Conservation (phyloP, 2,113 vertebrate species). For the Ia io region DNA sequence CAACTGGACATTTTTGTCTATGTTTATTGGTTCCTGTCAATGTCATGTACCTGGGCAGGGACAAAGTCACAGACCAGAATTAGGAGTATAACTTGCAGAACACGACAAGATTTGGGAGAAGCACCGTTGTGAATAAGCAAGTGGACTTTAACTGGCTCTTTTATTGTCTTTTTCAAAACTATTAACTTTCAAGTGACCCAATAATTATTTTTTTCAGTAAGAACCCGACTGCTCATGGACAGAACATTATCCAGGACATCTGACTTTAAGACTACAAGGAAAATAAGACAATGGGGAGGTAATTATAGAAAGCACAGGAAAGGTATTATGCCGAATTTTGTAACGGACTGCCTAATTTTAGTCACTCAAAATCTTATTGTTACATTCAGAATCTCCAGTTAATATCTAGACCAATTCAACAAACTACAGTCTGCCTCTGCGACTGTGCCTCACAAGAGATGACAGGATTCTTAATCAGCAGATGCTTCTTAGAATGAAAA, state of each 20-base stretch:
- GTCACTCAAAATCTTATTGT: background rate
- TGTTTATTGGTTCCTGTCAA: background rate
- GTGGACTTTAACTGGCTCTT: background rate
- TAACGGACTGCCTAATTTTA: slow-evolving; percentile 13
- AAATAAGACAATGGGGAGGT: background rate
- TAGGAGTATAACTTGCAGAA: background rate
- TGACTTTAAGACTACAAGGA: background rate
- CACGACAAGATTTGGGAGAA: background rate
- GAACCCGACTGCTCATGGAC: background rate
- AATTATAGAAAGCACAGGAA: background rate
- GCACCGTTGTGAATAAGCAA: slow-evolving; percentile 17
- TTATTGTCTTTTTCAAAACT: background rate
- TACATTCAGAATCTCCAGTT: slow-evolving; percentile 20
- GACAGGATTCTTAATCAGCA: slow-evolving; percentile 28
- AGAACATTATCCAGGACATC: slow-evolving; percentile 17
- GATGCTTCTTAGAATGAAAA: background rate
- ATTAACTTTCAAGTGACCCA: slow-evolving; percentile 31
- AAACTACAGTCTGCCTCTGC: background rate
- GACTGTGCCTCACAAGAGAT: background rate
- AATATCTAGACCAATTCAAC: background rate
- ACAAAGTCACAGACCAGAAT: background rate
- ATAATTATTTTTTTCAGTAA: slow-evolving; percentile 29
- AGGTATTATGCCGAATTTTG: background rate
- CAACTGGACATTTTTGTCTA: background rate
- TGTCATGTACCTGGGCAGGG: background rate